These are phyloP conservation scores for Gymnobelideus leadbeateri DNA, from an alignment of 2,113 vertebrate species.

Conservation along the genomic window DNA sequence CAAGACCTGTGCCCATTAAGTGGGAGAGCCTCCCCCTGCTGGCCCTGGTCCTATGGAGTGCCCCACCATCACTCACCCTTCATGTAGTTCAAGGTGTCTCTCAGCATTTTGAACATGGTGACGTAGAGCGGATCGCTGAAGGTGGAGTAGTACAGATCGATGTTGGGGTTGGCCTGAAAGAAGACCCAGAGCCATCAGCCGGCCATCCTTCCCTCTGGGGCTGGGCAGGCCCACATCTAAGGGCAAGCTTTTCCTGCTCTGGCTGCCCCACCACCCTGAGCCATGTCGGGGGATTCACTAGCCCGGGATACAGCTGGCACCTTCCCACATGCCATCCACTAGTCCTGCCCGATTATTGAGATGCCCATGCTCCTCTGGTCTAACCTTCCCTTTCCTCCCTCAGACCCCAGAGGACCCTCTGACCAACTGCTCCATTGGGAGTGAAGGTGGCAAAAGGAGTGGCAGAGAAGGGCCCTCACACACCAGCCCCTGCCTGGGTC, in stretches of 20 bases:
- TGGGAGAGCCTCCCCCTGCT: too few species aligned
- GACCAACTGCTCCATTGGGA: background rate
- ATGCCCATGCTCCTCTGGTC: background rate
- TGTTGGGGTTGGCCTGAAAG: constrained; percentile 86
- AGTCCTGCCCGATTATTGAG: too few species aligned
- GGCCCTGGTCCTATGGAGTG: background rate
- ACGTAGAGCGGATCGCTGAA: constrained; percentile 97
- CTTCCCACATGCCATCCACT: too few species aligned
- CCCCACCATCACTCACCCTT: constrained; percentile 86
- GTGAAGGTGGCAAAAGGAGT: background rate
- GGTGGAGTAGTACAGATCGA: constrained; percentile 90
- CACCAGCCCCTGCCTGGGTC: background rate
- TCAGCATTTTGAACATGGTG: constrained; percentile 97
- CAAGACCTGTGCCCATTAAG: background rate
- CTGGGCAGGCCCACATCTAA: background rate
- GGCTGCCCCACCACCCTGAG: background rate
- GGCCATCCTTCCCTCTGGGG: background rate
- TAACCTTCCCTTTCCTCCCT: background rate
- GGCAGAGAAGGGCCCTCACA: background rate
- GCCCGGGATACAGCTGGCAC: background rate
- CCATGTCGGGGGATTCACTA: background rate
- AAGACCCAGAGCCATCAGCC: background rate
- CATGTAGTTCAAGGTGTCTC: constrained; percentile 95
- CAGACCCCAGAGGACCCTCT: background rate
- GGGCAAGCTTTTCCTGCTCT: background rate